Evolutionary conservation across 2,113 vertebrate species (phyloP).

Genomic region (Catharus fuscescens): DNA sequence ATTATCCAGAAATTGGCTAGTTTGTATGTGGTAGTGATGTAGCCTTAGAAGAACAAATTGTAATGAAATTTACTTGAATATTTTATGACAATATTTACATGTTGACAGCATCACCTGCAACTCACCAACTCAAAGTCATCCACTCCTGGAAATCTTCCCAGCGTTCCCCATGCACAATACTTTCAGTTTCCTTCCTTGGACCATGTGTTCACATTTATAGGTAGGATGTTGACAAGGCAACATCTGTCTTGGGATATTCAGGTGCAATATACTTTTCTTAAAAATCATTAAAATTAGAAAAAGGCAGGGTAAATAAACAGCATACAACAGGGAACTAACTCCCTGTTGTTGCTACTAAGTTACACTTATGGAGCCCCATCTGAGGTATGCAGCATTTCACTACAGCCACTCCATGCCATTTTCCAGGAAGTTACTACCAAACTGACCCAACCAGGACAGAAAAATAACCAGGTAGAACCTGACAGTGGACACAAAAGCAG

Average conservation of each 20-base stretch:
- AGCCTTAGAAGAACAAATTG: not conserved
- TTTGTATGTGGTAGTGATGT: not conserved
- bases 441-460: not conserved
- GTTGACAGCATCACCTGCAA: not conserved
- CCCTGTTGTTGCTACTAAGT: not conserved
- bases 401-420: not conserved
- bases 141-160: not conserved
- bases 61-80: not conserved
- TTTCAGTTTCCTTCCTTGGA: not conserved
- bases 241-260: not conserved
- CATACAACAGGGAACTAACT: not conserved
- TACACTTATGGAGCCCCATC: not conserved
- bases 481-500: not conserved
- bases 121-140: not conserved
- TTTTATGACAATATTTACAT: not conserved
- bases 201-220: not conserved
- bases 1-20: not conserved
- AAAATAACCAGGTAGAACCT: not conserved
- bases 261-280: not conserved
- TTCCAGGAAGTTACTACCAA: not conserved
- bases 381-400: fast-evolving
- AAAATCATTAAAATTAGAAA: not conserved
- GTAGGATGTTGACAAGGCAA: not conserved
- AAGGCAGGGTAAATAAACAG: not conserved
- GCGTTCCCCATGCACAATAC: fast-evolving